These are phyloP conservation scores for Nipponia nippon DNA, from an alignment of 2,113 vertebrate species.

Conservation along the genomic window DNA sequence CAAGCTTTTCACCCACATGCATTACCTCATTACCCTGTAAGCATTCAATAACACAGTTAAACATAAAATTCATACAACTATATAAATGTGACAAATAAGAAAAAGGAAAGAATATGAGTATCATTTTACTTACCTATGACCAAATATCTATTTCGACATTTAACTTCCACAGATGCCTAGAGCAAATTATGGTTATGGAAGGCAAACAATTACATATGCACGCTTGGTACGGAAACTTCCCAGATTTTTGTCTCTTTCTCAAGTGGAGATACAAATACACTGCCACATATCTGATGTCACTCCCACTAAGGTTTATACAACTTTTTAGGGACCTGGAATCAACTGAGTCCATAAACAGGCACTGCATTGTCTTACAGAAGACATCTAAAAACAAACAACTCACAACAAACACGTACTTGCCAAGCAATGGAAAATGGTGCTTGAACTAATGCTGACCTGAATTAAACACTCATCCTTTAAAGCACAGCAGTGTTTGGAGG, in stretches of 20 bases:
- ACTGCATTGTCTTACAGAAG: neutral
- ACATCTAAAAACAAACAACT: neutral
- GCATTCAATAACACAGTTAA: neutral
- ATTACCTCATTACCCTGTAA: neutral
- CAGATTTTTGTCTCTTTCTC: neutral
- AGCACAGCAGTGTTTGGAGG: neutral
- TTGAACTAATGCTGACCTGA: neutral
- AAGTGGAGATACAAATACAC: neutral
- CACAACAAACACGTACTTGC: neutral
- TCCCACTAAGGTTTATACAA: neutral
- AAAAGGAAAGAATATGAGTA: neutral
- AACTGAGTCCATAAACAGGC: neutral
- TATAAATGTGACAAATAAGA: neutral
- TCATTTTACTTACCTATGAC: neutral
- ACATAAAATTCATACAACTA: neutral
- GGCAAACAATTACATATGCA: neutral
- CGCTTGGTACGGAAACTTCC: neutral
- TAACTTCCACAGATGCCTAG: neutral
- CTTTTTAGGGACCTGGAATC: neutral
- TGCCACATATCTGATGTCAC: fast-evolving
- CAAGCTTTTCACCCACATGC: neutral
- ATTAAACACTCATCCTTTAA: neutral
- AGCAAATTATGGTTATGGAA: neutral
- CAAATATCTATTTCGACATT: neutral
- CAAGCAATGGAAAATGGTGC: neutral